These are phyloP conservation scores for Pituophis catenifer DNA, from an alignment of 2,113 vertebrate genomes.

Conservation along the genomic window DNA sequence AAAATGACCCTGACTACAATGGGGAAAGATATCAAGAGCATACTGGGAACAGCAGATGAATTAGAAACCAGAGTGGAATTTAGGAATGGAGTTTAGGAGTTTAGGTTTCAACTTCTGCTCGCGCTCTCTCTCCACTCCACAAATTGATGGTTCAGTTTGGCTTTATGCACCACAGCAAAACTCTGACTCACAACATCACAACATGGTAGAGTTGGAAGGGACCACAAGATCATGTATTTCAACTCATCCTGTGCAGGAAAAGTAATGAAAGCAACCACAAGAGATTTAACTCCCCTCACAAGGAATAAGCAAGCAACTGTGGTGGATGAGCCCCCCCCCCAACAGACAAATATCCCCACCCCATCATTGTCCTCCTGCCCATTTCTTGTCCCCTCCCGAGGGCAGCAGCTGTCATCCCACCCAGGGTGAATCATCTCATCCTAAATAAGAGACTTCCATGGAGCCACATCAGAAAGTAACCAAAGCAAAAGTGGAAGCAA, in stretches of 20 bases:
- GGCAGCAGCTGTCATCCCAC: neutral
- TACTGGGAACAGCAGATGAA: neutral
- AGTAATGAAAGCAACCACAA: neutral
- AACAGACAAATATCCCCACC: neutral
- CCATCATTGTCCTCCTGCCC: neutral
- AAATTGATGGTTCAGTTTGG: neutral
- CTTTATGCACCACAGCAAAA: neutral
- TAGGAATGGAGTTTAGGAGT: too few relatives aligned
- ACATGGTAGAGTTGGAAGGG: neutral
- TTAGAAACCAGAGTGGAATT: neutral
- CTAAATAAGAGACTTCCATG: neutral
- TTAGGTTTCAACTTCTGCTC: neutral
- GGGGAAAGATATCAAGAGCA: neutral
- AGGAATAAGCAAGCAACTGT: neutral
- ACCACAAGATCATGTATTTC: neutral
- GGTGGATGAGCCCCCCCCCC: too few relatives aligned
- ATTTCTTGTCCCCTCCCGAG: neutral
- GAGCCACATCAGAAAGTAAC: neutral
- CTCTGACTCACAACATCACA: neutral
- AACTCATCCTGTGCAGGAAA: neutral
- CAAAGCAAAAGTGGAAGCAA: neutral
- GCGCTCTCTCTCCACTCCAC: too few relatives aligned
- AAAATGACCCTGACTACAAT: neutral
- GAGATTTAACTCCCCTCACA: neutral
- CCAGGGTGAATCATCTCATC: neutral